A percentile compares a stretch with the other conserved stretches of the same genome.
Evolutionary conservation across 2,113 vertebrate species (phyloP).

Genomic region (Heterochromis multidens): DNA sequence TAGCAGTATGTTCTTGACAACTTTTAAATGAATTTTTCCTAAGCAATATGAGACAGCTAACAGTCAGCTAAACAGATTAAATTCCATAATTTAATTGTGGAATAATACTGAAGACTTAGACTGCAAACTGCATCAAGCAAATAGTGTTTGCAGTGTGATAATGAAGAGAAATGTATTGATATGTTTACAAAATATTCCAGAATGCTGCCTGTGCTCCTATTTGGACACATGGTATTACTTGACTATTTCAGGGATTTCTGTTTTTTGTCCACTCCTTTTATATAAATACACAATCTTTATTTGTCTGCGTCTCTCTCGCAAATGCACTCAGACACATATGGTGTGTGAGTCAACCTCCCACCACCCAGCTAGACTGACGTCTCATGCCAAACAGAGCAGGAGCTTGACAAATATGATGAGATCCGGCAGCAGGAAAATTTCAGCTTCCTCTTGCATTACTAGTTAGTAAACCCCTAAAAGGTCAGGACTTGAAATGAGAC

Average conservation of each 20-base stretch:
- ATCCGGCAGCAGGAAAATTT: conserved; percentile 14
- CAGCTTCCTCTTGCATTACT: conserved; percentile 12
- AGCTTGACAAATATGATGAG: conserved; percentile 35
- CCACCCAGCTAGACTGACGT: conserved; percentile 6
- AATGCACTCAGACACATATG: neutral
- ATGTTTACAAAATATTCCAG: neutral
- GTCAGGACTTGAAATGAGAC: conserved; percentile 54
- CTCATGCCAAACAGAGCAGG: conserved; percentile 28
- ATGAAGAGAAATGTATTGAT: neutral
- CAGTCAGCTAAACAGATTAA: neutral
- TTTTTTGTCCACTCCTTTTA: neutral
- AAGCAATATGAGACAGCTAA: neutral
- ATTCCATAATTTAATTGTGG: neutral
- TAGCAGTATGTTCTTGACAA: neutral
- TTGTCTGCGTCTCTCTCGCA: neutral
- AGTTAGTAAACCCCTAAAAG: conserved; percentile 44
- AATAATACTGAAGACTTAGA: neutral
- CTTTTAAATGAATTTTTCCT: neutral
- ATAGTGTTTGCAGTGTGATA: neutral
- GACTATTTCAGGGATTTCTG: neutral
- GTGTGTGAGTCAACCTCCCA: conserved; percentile 40
- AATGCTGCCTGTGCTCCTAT: neutral
- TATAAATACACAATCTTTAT: neutral
- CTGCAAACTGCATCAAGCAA: neutral
- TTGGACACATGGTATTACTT: neutral